Conservation (phyloP, 2,888 invertebrate genomes). For the Sussaba pulchella region DNA sequence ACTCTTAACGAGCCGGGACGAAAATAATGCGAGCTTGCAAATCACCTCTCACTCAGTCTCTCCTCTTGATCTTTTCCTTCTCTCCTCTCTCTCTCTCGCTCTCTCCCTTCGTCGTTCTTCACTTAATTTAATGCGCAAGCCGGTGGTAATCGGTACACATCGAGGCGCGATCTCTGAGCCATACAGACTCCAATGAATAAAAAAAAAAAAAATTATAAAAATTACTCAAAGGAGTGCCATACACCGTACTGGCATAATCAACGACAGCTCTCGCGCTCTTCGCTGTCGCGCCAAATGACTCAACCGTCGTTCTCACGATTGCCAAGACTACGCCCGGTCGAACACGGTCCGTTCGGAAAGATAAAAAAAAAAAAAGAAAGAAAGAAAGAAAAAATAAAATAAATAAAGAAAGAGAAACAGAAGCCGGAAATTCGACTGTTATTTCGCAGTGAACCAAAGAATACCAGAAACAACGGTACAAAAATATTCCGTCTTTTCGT, state of each 20-base stretch:
- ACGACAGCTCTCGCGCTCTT: neutral
- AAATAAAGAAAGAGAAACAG: slow-evolving; percentile 4
- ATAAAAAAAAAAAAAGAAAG: slow-evolving; percentile 13
- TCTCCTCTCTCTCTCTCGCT: slow-evolving; percentile 17
- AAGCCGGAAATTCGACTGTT: slow-evolving; percentile 54
- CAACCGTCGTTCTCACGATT: slow-evolving; percentile 23
- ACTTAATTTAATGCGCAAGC: neutral
- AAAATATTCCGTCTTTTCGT: slow-evolving; percentile 33
- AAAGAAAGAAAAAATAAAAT: slow-evolving; percentile 17
- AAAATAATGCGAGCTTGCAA: slow-evolving; percentile 34
- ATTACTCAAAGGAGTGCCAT: slow-evolving; percentile 15
- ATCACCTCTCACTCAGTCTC: slow-evolving; percentile 1
- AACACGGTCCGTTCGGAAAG: slow-evolving; percentile 23
- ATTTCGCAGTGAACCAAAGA: slow-evolving; percentile 9
- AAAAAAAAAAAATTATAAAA: slow-evolving; percentile 6
- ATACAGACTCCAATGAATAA: neutral
- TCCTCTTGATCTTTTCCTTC: neutral
- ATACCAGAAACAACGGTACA: slow-evolving; percentile 56
- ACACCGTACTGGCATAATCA: neutral
- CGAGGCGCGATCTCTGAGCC: neutral
- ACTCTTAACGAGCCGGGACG: slow-evolving; percentile 57
- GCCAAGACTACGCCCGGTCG: slow-evolving; percentile 18
- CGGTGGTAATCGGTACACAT: neutral
- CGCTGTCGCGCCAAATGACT: slow-evolving; percentile 22
- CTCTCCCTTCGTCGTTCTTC: slow-evolving; percentile 4